A percentile compares a stretch with the other conserved stretches of the same genome.
These are phyloP conservation scores for Cremastobaeus sp. DNA, from an alignment of 2,888 invertebrate genomes.

Conservation along the genomic window DNA sequence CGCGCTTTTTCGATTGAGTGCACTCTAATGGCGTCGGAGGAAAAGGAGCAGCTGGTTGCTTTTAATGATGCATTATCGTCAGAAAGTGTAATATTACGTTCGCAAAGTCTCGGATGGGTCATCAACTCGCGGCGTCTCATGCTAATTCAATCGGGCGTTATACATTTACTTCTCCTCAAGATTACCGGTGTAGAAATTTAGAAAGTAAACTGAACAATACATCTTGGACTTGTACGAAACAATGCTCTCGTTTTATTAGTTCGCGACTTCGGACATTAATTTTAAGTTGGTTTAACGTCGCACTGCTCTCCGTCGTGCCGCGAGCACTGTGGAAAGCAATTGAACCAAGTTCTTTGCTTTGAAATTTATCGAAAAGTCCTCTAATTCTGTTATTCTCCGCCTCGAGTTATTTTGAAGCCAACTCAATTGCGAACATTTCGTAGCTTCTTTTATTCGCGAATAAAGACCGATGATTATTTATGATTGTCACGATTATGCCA, in stretches of 20 bases:
- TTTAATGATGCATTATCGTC: conserved; percentile 49
- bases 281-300: conserved; percentile 47
- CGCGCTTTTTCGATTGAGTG: conserved; percentile 51
- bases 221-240: conserved; percentile 47
- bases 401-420: conserved; percentile 18
- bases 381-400: conserved; percentile 14
- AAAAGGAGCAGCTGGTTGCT: conserved; percentile 50
- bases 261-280: conserved; percentile 50
- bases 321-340: conserved; percentile 29
- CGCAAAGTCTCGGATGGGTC: conserved; percentile 20
- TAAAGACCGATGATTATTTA: neutral
- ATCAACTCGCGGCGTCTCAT: conserved; percentile 13
- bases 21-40: conserved; percentile 43
- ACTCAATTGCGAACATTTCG: neutral
- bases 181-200: conserved; percentile 34
- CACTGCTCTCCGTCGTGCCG: conserved; percentile 3
- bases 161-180: conserved; percentile 1
- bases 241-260: conserved; percentile 53
- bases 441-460: neutral
- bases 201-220: conserved; percentile 50
- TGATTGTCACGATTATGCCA: neutral
- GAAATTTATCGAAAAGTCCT: conserved; percentile 42
- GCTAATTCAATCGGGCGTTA: conserved; percentile 21
- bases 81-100: conserved; percentile 16
- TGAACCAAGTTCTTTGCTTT: conserved; percentile 43